Evolutionary conservation across 2,888 invertebrate genomes (phyloP), one percentile per base, ranked within the genome.

Genomic region (Halictus quadricinctus): DNA sequence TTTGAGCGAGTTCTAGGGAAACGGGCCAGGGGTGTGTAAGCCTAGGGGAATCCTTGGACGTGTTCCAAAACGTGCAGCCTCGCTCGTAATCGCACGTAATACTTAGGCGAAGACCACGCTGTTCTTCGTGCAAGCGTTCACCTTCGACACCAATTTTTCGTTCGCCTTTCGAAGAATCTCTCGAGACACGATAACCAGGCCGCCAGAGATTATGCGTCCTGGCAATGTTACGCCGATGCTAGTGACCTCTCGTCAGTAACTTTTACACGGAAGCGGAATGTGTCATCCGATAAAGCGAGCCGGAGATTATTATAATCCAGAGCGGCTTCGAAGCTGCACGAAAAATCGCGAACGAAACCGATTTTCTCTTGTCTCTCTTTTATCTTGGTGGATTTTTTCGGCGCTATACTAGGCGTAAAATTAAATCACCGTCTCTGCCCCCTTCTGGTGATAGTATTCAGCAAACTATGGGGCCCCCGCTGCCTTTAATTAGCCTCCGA

Each of bases 61-160:
- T 2, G 72, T 85, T 89, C 89, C 89, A 90, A 86, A 87, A 78
- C 72, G 73, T 76, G 77, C 46, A 78, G 43, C 79, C 79, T 82
- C 76, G 77, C 79, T 66, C 76, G 80, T 81, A 86, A 85, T 76
- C 85, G 74, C 25, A 73, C 85, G 84, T 87, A 85, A 83, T 72
- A 76, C 60, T 69, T 85, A 70, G 80, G 79, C 78, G 88, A 89
- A 81, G 81, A 74, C 76, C 79, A 70, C 50, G 80, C 70, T 80
- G 50, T 64, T 76, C 82, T 80, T 41, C 72, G 86, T 46, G 69
- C 54, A 79, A 73, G 12, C 72, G 70, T 88, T 64, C 80, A 87
- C 78, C 86, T 87, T 88, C 89, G 79, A 36, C 85, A 54, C 60
- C 25, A 36, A 73, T 70, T 73, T 80, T 73, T 73, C 48, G 18